Base-by-base conservation (phyloP, 2,113 vertebrate species). In the Colius striatus region DNA sequence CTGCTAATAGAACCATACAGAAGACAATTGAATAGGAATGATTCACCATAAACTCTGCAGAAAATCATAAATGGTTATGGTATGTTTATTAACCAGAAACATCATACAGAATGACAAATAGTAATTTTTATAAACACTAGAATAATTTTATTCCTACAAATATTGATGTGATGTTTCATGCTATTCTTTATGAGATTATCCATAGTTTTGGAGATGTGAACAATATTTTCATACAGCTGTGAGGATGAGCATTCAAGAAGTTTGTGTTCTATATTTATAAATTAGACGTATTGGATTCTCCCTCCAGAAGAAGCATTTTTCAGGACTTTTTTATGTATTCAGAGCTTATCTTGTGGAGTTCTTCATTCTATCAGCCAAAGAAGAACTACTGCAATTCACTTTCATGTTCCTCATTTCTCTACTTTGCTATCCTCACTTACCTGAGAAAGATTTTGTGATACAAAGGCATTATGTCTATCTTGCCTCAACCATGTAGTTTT, bases 281-380 rank as follows among this genome's bases (percentile, higher is more conserved):
- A 48, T 18, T 30, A 6, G 9, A 30, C 34, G 4, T 50, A 41
- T 6, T 6, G 11, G 2, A 3, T n/a, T 70, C 30, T 17, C 13
- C 8, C 10, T 43, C 3, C 11, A 61, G 71, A 3, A 20, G 4
- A 9, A 71, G 5, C 15, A 66, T 25, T 70, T 80, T 34, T 27
- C 41, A 66, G 27, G 21, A 79, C 8, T 36, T 3, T n/a, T 85
- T 65, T 10, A 15, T 55, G 10, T 57, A 53, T 29, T 55, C 27
- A n/a, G 3, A 10, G 11, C 11, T 43, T 47, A 20, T 13, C 0
- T 53, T 27, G 36, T 16, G 1, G 36, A 62, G 1, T 73, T 86
- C 11, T 68, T 94, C 8, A 27, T 65, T 50, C 2, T 25, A 51
- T 34, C 7, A 55, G 13, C 13, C 36, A 86, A 16, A 5, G 26